These are phyloP conservation scores for Carassius gibelio DNA, from an alignment of 2,113 vertebrate species.

Conservation along the genomic window DNA sequence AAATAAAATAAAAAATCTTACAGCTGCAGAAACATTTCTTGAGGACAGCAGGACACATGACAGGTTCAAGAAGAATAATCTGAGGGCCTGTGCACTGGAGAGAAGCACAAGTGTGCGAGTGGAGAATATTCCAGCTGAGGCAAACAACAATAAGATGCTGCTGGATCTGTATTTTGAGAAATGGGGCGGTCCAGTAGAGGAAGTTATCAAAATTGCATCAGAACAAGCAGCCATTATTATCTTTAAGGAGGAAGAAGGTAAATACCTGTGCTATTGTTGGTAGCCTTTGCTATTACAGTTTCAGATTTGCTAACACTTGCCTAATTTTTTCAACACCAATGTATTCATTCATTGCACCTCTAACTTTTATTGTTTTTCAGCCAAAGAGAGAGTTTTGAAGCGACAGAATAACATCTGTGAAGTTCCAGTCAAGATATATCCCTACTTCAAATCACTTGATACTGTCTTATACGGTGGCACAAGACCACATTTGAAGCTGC, in stretches of 20 bases:
- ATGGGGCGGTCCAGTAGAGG: conserved; percentile 62
- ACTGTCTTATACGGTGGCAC: conserved; percentile 79
- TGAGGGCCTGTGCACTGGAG: conserved; percentile 76
- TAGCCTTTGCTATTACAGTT: neutral
- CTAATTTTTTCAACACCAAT: neutral
- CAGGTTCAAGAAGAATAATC: conserved; percentile 61
- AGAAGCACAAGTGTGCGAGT: conserved; percentile 72
- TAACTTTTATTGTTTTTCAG: conserved; percentile 66
- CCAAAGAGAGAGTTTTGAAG: conserved; percentile 69
- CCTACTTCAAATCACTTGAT: conserved; percentile 76
- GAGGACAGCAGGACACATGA: conserved; percentile 54
- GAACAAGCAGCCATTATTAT: conserved; percentile 81
- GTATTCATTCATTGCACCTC: neutral
- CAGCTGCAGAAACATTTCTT: conserved; percentile 75
- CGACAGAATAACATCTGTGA: conserved; percentile 69
- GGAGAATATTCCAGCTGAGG: conserved; percentile 77
- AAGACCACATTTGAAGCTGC: conserved; percentile 77
- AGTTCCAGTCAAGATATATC: conserved; percentile 76
- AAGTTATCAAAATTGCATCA: conserved; percentile 66
- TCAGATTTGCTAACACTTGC: neutral
- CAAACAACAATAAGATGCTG: conserved; percentile 56
- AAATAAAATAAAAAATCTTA: neutral
- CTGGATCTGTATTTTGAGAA: conserved; percentile 83
- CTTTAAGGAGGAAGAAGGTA: conserved; percentile 81
- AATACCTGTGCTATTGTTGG: neutral